Evolutionary conservation across 2,888 invertebrate genomes (phyloP).

Genomic region (Eulithis testata): DNA sequence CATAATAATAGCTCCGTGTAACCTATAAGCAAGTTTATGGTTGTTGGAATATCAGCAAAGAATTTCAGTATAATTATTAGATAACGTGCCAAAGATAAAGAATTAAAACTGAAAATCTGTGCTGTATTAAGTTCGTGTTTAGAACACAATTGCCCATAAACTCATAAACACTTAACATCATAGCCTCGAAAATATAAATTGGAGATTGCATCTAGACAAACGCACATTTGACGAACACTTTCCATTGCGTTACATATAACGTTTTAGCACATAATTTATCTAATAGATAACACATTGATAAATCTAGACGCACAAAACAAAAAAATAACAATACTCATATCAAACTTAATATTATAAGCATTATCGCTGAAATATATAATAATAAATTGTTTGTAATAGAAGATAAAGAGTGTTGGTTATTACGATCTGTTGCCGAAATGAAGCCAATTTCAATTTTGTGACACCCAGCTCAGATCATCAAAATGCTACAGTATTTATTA

Average conservation of each 20-base stretch:
- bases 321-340: constrained; percentile 67
- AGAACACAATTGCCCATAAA: constrained; percentile 55
- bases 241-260: constrained; percentile 83
- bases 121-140: constrained; percentile 63
- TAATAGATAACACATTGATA: constrained; percentile 71
- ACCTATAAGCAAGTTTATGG: constrained; percentile 81
- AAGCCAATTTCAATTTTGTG: constrained; percentile 74
- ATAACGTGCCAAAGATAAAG: constrained; percentile 7
- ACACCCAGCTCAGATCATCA: constrained; percentile 84
- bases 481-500: constrained; percentile 48
- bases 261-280: constrained; percentile 81
- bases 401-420: constrained; percentile 63
- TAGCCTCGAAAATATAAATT: constrained; percentile 66
- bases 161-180: constrained; percentile 64
- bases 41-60: constrained; percentile 66
- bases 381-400: constrained; percentile 56
- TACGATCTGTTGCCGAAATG: constrained; percentile 85
- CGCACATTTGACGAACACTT: constrained; percentile 77
- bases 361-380: constrained; percentile 65
- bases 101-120: constrained; percentile 61
- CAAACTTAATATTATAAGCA: constrained; percentile 77
- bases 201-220: constrained; percentile 77
- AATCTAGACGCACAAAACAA: constrained; percentile 68
- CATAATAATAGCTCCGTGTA: constrained; percentile 80
- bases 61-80: constrained; percentile 54